A percentile compares a stretch with the other conserved stretches of the same genome.
Evolutionary conservation across 2,888 invertebrate species (phyloP).

Genomic region (Sinotaia quadrata): DNA sequence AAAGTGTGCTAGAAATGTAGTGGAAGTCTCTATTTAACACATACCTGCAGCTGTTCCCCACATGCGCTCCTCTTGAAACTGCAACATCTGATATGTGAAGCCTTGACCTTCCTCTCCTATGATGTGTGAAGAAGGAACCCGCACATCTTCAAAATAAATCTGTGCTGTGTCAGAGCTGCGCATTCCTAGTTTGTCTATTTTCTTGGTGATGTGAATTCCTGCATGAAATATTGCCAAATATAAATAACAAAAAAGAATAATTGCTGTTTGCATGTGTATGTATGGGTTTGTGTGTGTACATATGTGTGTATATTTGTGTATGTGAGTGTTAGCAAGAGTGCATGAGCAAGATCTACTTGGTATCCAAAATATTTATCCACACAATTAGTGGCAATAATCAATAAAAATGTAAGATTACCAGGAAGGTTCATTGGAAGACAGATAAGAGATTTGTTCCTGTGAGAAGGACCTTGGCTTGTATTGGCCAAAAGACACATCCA

Average conservation of each 20-base stretch:
- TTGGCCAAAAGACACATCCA: conserved; percentile 77
- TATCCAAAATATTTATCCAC: no score
- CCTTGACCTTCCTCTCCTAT: conserved; percentile 76
- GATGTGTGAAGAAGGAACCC: conserved; percentile 74
- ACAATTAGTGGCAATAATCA: no score
- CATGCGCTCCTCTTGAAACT: conserved; percentile 76
- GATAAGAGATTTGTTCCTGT: conserved; percentile 76
- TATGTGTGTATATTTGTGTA: not conserved
- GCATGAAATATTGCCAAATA: not conserved
- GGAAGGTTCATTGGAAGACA: conserved; percentile 74
- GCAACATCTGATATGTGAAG: conserved; percentile 76
- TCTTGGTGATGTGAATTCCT: conserved; percentile 71
- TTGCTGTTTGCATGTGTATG: not conserved
- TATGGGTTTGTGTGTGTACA: not conserved
- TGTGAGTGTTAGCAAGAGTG: no score
- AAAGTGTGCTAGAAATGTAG: no score
- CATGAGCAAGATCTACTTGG: no score
- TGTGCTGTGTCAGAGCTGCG: conserved; percentile 75
- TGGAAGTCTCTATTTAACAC: no score
- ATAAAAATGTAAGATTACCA: no score
- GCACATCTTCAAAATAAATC: conserved; percentile 76
- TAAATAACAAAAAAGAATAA: not conserved
- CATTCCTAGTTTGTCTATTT: conserved; percentile 75
- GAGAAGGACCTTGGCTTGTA: conserved; percentile 72
- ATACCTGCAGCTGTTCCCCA: conserved; percentile 69